phyloP scores from a whole-genome alignment of 1,140 invertebrate genomes.

The Psilanteris sp. region DNA sequence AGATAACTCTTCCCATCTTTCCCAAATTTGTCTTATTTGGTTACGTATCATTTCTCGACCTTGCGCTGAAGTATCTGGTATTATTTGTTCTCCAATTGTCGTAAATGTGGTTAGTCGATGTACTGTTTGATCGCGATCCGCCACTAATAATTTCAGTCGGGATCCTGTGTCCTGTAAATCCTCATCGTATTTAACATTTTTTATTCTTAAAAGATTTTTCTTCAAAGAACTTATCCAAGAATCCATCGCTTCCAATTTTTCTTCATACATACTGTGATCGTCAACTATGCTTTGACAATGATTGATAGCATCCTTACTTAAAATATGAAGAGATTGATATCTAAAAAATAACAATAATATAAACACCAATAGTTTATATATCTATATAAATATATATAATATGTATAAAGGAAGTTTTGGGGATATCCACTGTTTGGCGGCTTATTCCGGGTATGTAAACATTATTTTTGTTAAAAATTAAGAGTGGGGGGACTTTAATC shows the following conservation, averaged over 20 bases:
- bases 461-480: too few relatives aligned
- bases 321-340: slow-evolving; percentile 90
- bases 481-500: too few relatives aligned
- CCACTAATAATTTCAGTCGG: slow-evolving; percentile 86
- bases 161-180: slow-evolving; percentile 82
- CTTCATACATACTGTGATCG: slow-evolving; percentile 90
- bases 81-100: slow-evolving; percentile 89
- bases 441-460: too few relatives aligned
- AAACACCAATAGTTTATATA: too few relatives aligned
- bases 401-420: too few relatives aligned
- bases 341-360: too few relatives aligned
- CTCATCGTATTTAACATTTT: slow-evolving; percentile 75
- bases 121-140: slow-evolving; percentile 91
- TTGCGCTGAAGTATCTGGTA: slow-evolving; percentile 93
- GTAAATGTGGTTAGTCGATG: slow-evolving; percentile 87
- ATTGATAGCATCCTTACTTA: slow-evolving; percentile 93
- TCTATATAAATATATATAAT: too few relatives aligned
- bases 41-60: slow-evolving; percentile 93
- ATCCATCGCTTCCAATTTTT: slow-evolving; percentile 87
- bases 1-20: slow-evolving; percentile 91
- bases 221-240: slow-evolving; percentile 89
- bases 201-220: slow-evolving; percentile 84
- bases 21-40: slow-evolving; percentile 87
- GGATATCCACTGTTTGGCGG: too few relatives aligned
- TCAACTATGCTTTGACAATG: slow-evolving; percentile 92